These are phyloP conservation scores for Drosophila asahinai DNA, from an alignment of 1,140 invertebrate genomes.

Conservation along the genomic window DNA sequence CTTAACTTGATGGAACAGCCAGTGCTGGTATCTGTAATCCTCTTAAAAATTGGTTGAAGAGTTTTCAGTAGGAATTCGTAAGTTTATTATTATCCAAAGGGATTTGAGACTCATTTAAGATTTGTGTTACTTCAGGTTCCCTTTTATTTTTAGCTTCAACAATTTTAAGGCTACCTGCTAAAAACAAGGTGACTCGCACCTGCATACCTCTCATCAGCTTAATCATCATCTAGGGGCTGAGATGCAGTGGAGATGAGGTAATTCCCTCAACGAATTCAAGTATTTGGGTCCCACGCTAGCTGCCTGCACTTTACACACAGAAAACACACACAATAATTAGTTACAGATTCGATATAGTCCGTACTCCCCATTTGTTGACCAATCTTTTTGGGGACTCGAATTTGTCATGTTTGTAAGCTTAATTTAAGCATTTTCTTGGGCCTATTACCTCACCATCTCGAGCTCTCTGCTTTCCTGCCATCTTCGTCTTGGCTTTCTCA, in stretches of 20 bases:
- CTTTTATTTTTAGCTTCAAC: not conserved
- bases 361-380: conserved; percentile 4
- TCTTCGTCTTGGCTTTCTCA: conserved; percentile 13
- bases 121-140: not conserved
- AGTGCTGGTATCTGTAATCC: too few relatives aligned
- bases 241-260: conserved; percentile 37
- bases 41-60: too few relatives aligned
- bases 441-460: conserved; percentile 35
- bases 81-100: too few relatives aligned
- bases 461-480: not conserved
- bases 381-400: conserved; percentile 5
- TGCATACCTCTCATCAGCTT: conserved; percentile 8
- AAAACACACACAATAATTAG: not conserved
- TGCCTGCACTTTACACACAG: conserved; percentile 10
- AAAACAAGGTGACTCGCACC: conserved; percentile 18
- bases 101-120: not conserved
- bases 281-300: conserved; percentile 24
- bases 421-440: conserved; percentile 36
- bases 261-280: conserved; percentile 12
- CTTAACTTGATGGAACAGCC: too few relatives aligned
- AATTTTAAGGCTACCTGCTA: not conserved
- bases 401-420: conserved; percentile 23
- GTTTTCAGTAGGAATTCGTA: too few relatives aligned
- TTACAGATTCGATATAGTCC: conserved; percentile 9
- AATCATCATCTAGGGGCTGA: conserved; percentile 17